A percentile compares a stretch with the other conserved stretches of the same genome.
phyloP scores from a whole-genome alignment of 2,797 vertebrate genomes.

The Sarcophilus harrisii region DNA sequence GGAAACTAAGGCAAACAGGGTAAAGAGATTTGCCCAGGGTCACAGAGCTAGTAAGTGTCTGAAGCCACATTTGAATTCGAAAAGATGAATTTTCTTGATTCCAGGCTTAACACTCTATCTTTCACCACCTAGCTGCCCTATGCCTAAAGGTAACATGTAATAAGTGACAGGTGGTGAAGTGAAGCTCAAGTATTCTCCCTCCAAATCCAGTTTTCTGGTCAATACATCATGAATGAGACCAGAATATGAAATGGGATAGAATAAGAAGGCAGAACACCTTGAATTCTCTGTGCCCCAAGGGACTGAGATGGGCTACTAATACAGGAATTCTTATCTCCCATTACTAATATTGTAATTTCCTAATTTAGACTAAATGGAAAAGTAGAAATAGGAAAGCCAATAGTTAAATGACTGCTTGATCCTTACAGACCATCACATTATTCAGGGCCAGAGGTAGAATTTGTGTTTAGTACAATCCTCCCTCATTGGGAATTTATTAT shows the following conservation, averaged over 20 bases:
- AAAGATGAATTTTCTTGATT: background rate
- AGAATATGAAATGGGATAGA: background rate
- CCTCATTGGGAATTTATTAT: background rate
- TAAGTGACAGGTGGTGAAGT: background rate
- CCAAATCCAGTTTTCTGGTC: background rate
- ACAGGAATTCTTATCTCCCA: background rate
- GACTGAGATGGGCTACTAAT: background rate
- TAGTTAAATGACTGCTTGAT: background rate
- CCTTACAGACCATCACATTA: background rate
- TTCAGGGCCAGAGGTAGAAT: background rate
- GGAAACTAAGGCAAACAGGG: background rate
- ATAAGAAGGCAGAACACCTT: background rate
- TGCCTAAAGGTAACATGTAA: background rate
- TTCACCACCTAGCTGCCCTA: background rate
- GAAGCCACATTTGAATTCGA: background rate
- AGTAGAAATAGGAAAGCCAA: background rate
- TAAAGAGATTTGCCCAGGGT: background rate
- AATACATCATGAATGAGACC: background rate
- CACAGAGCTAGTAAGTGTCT: background rate
- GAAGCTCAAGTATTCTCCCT: background rate
- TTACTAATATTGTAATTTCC: background rate
- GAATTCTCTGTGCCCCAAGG: background rate
- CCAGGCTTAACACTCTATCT: background rate
- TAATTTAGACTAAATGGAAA: background rate
- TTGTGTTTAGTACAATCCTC: background rate